phyloP scores from a whole-genome alignment of 2,797 vertebrate genomes.

The Meriones psammophilus region DNA sequence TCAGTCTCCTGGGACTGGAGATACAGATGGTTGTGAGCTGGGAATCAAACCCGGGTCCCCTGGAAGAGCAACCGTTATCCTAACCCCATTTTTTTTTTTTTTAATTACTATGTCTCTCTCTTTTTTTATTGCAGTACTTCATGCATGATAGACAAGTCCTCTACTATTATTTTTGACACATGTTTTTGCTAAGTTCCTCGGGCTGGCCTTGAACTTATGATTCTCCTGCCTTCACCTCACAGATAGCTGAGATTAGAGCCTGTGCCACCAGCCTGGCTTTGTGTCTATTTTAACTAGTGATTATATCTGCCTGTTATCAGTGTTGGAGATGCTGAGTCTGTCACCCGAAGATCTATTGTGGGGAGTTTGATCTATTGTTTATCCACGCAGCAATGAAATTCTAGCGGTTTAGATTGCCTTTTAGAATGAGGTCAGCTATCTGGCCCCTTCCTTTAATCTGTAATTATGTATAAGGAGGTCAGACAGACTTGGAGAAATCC shows the following conservation, averaged over 20 bases:
- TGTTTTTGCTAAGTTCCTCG: not conserved
- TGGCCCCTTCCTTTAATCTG: not conserved
- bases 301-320: not conserved
- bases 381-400: not conserved
- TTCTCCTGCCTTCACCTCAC: not conserved
- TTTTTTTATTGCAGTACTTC: not conserved
- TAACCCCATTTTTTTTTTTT: not conserved
- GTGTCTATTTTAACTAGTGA: not conserved
- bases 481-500: not conserved
- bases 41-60: not conserved
- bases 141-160: not conserved
- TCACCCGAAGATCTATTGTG: not conserved
- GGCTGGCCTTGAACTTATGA: not conserved
- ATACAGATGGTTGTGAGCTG: not conserved
- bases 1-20: not conserved
- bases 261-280: not conserved
- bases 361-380: not conserved
- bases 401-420: not conserved
- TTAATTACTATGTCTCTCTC: not conserved
- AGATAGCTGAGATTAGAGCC: not conserved
- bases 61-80: not conserved
- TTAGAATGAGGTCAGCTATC: not conserved
- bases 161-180: not conserved
- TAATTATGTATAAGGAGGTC: not conserved
- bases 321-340: not conserved